A percentile compares a stretch with the other conserved stretches of the same genome.
phyloP scores from a whole-genome alignment of 2,888 invertebrate species.

The Hypselothyrea guttata region DNA sequence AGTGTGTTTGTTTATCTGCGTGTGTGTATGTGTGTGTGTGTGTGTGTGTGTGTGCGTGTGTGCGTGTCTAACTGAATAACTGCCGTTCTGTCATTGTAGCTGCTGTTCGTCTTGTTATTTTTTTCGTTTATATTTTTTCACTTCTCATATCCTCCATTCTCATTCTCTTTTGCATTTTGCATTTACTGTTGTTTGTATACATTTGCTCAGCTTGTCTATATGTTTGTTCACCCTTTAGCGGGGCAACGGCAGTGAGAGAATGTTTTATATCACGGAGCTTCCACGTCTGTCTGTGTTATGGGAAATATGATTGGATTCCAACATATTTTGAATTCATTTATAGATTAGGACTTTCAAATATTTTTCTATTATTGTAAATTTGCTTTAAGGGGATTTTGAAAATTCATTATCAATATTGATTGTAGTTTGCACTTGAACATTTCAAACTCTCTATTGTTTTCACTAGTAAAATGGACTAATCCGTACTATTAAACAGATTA shows the following conservation, averaged over 20 bases:
- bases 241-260: neutral
- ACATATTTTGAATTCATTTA: neutral
- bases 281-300: neutral
- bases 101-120: constrained; percentile 39
- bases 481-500: too few species aligned
- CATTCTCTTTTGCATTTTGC: constrained; percentile 6
- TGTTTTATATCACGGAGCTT: neutral
- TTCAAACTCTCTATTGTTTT: too few species aligned
- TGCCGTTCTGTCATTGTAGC: constrained; percentile 43
- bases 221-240: constrained; percentile 8
- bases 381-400: too few species aligned
- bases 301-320: neutral
- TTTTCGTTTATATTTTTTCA: constrained; percentile 4
- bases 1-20: constrained; percentile 14
- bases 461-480: too few species aligned
- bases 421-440: too few species aligned
- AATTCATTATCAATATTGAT: too few species aligned
- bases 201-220: constrained; percentile 29
- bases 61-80: constrained; percentile 27
- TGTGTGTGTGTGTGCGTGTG: constrained; percentile 1
- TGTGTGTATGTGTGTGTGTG: constrained; percentile 4
- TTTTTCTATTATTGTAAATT: too few species aligned
- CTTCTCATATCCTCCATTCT: constrained; percentile 6
- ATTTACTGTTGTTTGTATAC: constrained; percentile 13
- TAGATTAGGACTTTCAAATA: neutral